Evolutionary conservation across 2,797 vertebrate genomes (phyloP), one percentile per base, ranked within the genome.

Genomic region (Helarctos malayanus): DNA sequence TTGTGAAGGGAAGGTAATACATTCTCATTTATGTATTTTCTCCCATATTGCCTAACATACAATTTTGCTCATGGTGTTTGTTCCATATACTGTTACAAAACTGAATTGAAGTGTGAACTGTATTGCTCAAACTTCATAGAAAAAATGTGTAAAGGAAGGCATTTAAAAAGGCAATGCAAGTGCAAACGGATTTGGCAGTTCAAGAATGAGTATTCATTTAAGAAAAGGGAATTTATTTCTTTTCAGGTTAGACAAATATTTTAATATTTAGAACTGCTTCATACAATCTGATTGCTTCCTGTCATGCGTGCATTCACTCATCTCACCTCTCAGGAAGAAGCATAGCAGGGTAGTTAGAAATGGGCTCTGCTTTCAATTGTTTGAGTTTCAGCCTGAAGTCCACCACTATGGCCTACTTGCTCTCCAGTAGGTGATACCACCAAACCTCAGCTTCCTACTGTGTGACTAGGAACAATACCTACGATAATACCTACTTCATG

Each of bases 131-230:
- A 89, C 41, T 94, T 92, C 78, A 79, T 32, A 91, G 57, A 75
- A 87, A 95, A 73, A 76, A 16, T 76, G 32, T 41, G 61, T n/a
- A 29, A 75, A 96, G 56, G 80, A n/a, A 96, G 47, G 57, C 80
- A 94, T 89, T 95, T 94, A 75, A 95, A 95, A 95, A 95, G 86
- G 49, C 80, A 95, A 15, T 94, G 68, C 82, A 92, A 86, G 54
- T 93, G 83, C 86, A 96, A 96, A 94, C 32, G 83, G 57, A 87
- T 73, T 81, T 95, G 75, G 45, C 65, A 93, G 68, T 63, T 94
- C 21, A 95, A 96, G 73, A 90, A 94, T 65, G 73, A 92, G 38
- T 94, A 79, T 94, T 96, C 93, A 87, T 87, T 85, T 87, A 78
- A 80, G 23, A 69, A 96, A 94, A 89, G 14, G 57, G 29, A 96